Evolutionary conservation across 1,140 invertebrate genomes (phyloP).

Genomic region (Drosophila equinoxialis): DNA sequence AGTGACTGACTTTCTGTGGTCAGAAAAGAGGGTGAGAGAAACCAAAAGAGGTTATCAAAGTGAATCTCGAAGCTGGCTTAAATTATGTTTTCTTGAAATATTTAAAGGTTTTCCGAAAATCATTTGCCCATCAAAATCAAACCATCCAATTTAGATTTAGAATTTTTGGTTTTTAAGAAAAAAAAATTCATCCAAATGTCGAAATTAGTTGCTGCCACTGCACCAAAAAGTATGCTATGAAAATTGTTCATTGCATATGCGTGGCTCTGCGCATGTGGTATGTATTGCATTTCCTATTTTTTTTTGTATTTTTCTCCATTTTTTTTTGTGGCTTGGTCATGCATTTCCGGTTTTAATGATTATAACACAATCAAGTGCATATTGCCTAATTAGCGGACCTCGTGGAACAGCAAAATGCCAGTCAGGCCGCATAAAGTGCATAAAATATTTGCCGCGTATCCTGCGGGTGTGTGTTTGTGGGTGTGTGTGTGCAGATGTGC

Average conservation of each 20-base stretch:
- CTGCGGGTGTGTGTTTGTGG: slow-evolving; percentile 22
- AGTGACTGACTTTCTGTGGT: neutral
- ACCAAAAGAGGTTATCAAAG: too few relatives aligned
- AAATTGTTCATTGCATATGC: slow-evolving; percentile 24
- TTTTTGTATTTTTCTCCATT: neutral
- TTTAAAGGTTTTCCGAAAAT: neutral
- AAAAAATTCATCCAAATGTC: slow-evolving; percentile 22
- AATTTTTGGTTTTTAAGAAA: slow-evolving; percentile 6
- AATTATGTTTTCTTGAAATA: too few relatives aligned
- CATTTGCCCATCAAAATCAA: slow-evolving; percentile 2
- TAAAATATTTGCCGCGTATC: slow-evolving; percentile 66
- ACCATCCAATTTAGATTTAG: neutral
- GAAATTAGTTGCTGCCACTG: slow-evolving; percentile 24
- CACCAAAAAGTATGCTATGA: slow-evolving; percentile 34
- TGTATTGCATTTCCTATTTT: slow-evolving; percentile 17
- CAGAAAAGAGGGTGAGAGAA: neutral
- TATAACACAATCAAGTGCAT: slow-evolving; percentile 80
- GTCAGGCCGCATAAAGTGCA: slow-evolving; percentile 68
- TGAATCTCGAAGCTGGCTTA: too few relatives aligned
- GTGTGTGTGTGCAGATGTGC: neutral
- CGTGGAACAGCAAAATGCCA: slow-evolving; percentile 32
- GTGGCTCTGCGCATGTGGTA: slow-evolving; percentile 6
- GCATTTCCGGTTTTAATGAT: slow-evolving; percentile 78
- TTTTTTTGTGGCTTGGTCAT: slow-evolving; percentile 37
- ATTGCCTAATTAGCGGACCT: slow-evolving; percentile 75